These are phyloP conservation scores for Pseudomyrmex dendroicus DNA, from an alignment of 1,140 invertebrate species.

Conservation along the genomic window DNA sequence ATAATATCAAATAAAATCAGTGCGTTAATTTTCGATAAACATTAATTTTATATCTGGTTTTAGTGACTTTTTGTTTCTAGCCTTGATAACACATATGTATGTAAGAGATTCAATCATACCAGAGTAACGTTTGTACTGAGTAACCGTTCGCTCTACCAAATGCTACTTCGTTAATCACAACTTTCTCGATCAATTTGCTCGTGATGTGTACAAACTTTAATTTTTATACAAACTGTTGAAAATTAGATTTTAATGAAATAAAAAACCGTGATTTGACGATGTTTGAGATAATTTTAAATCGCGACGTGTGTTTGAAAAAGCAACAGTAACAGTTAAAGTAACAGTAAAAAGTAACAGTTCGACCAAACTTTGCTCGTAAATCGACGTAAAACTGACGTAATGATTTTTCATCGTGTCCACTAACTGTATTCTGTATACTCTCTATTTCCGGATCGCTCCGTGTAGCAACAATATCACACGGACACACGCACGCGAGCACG, in stretches of 20 bases:
- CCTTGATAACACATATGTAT: background rate
- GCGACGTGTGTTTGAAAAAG: too few species aligned
- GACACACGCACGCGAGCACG: conserved; percentile 9
- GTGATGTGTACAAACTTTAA: conserved; percentile 21
- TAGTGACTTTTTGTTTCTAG: background rate
- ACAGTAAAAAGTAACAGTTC: background rate
- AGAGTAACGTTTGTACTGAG: conserved; percentile 33
- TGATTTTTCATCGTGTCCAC: conserved; percentile 49
- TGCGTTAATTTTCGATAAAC: background rate
- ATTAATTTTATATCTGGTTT: background rate
- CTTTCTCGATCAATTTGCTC: conserved; percentile 50
- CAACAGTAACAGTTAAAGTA: background rate
- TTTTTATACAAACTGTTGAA: conserved; percentile 36
- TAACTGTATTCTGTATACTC: conserved; percentile 19
- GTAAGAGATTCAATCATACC: conserved; percentile 42
- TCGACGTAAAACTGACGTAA: conserved; percentile 27
- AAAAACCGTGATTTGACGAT: conserved; percentile 13
- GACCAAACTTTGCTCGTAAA: conserved; percentile 8
- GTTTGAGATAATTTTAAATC: background rate
- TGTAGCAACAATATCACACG: conserved; percentile 34
- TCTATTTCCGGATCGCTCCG: conserved; percentile 51
- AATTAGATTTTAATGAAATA: conserved; percentile 31
- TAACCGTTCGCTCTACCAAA: conserved; percentile 36
- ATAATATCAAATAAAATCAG: background rate
- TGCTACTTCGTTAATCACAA: conserved; percentile 62